Conservation (phyloP, 2,888 invertebrate genomes). For the Trissolcus japonicus region DNA sequence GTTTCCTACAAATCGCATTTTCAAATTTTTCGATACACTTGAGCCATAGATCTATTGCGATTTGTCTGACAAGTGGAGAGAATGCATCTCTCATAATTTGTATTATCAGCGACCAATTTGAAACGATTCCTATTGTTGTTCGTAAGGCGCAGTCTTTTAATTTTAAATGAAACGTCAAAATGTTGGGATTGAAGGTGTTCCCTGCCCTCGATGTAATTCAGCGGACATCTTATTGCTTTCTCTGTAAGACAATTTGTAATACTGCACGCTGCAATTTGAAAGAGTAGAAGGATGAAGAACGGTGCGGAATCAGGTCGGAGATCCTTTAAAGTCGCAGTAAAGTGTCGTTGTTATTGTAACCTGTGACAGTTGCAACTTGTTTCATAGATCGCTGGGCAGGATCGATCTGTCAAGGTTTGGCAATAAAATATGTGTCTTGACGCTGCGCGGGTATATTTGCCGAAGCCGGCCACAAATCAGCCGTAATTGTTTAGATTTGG, state of each 20-base stretch:
- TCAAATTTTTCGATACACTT: neutral
- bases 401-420: constrained; percentile 45
- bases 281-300: constrained; percentile 16
- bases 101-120: constrained; percentile 12
- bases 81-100: constrained; percentile 16
- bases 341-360: constrained; percentile 37
- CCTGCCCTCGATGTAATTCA: neutral
- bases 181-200: constrained; percentile 12
- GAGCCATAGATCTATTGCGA: neutral
- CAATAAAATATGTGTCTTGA: constrained; percentile 49
- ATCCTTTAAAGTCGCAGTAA: constrained; percentile 39
- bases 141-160: neutral
- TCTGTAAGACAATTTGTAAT: constrained; percentile 28
- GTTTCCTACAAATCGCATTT: too few species aligned
- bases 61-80: too few species aligned
- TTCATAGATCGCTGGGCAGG: constrained; percentile 11
- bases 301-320: constrained; percentile 22
- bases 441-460: constrained; percentile 43
- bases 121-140: too few species aligned
- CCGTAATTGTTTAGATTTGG: constrained; percentile 59
- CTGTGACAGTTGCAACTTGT: constrained; percentile 40
- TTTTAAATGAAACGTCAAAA: constrained; percentile 18
- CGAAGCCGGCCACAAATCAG: constrained; percentile 57
- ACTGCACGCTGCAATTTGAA: constrained; percentile 19
- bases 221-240: constrained; percentile 28